Base-by-base conservation (phyloP, 2,888 invertebrate genomes). In the Nephrocerus scutellatus region DNA sequence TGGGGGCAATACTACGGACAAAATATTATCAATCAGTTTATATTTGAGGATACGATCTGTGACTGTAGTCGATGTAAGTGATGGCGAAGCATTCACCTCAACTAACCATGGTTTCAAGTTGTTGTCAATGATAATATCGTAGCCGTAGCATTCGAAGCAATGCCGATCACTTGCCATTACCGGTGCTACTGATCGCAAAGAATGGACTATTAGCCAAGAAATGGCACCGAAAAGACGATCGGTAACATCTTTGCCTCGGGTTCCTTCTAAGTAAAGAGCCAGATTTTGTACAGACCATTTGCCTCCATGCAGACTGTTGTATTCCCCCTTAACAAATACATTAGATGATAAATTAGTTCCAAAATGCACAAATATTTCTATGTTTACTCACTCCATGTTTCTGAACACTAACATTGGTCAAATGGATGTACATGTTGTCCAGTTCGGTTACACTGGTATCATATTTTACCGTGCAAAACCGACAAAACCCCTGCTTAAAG, bases 321-420 rank as follows among this genome's bases (percentile, higher is more conserved):
- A 96, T 62, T 93, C 93, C 20, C 86, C 87, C 84, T 84, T 51
- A 68, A 43, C 23, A 29, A 29, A 28, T 6, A 6, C n/a, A 6
- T 29, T 24, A 18, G 13, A n/a, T 19, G 12, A 10, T 26, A 25
- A 4, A 8, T 23, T 19, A 19, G 14, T 4, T n/a, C n/a, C n/a
- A n/a, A n/a, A n/a, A 16, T 29, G 9, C 21, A 40, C 13, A 30
- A 30, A 12, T 10, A 37, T 25, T 13, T 29, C 4, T 10, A 16
- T 13, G 18, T n/a, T 36, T 44, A 70, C 75, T 70, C 67, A 84
- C 84, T 50, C 93, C 93, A 61, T 92, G 91, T 67, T 93, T 95
- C 68, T 97, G 96, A n/a, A 96, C 91, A 41, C 95, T 93, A 5
- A 95, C 95, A 63, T 96, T 96, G 9, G 95, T 95, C 36, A 95